Percentiles rank a stretch among this genome's conserved stretches.
phyloP scores from a whole-genome alignment of 2,113 vertebrate genomes.

The Leucoraja erinaceus region DNA sequence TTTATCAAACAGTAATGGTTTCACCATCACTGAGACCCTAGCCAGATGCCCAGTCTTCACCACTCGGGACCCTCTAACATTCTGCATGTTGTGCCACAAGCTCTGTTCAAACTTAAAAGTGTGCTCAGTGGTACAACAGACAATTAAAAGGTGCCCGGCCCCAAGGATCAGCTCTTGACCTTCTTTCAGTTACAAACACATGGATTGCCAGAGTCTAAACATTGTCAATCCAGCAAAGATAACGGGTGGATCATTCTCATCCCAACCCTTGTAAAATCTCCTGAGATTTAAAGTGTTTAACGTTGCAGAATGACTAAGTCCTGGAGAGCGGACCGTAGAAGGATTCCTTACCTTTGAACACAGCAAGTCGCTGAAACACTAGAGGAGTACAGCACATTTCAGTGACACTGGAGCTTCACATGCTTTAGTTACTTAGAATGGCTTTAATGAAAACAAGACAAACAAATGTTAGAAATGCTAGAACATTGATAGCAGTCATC shows the following conservation, averaged over 20 bases:
- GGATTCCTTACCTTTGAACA: background rate
- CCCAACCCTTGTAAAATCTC: no score
- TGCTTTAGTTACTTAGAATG: background rate
- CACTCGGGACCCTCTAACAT: no score
- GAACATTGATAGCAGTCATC: background rate
- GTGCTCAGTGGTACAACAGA: background rate
- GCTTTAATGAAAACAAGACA: conserved; percentile 14
- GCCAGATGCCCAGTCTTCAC: no score
- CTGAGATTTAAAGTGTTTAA: background rate
- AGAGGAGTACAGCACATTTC: background rate
- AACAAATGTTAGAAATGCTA: conserved; percentile 25
- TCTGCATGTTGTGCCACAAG: background rate
- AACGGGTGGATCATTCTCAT: no score
- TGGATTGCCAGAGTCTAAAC: background rate
- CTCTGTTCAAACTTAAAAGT: background rate
- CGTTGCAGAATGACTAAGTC: background rate
- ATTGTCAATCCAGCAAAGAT: background rate
- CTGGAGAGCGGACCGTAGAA: background rate
- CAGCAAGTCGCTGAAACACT: background rate
- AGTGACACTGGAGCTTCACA: conserved; percentile 23
- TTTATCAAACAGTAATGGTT: no score
- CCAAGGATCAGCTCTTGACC: background rate
- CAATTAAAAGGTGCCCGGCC: background rate
- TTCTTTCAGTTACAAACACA: background rate
- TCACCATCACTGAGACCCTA: no score